A percentile compares a stretch with the other conserved stretches of the same genome.
These are phyloP conservation scores for Leucophenga montana DNA, from an alignment of 2,888 invertebrate genomes.

Conservation along the genomic window DNA sequence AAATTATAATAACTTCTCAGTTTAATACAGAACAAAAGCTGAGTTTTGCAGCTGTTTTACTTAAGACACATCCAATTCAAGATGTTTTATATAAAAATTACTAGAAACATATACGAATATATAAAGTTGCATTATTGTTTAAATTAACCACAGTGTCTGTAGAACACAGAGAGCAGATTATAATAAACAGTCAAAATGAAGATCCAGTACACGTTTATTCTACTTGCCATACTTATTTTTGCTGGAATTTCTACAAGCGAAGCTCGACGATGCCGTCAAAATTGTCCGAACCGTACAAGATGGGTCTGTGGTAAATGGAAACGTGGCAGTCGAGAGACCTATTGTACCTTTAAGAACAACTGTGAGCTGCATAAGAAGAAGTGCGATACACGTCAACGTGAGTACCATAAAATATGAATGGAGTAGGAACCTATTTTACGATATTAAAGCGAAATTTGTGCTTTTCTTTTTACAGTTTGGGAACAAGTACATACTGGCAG, in stretches of 20 bases:
- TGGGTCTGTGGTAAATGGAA: neutral
- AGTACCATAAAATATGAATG: neutral
- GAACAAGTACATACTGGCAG: neutral
- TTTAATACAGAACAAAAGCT: too few species aligned
- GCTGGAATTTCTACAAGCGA: neutral
- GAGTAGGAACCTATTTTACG: too few species aligned
- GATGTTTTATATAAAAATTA: too few species aligned
- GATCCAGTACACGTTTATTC: neutral
- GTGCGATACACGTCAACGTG: neutral
- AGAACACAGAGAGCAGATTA: too few species aligned
- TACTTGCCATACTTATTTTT: neutral
- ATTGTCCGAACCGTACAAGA: neutral
- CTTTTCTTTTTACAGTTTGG: neutral
- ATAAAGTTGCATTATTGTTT: too few species aligned
- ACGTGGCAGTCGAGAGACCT: neutral
- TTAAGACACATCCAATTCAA: too few species aligned
- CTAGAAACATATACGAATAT: too few species aligned
- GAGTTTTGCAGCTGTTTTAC: too few species aligned
- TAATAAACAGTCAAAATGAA: neutral
- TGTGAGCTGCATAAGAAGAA: neutral
- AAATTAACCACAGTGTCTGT: too few species aligned
- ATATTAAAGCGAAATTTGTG: too few species aligned
- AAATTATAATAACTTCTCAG: too few species aligned
- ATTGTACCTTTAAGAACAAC: neutral
- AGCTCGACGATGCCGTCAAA: neutral